Evolutionary conservation across 2,888 invertebrate genomes (phyloP), one percentile per base, ranked within the genome.

Genomic region (Pristionchus entomophagus): DNA sequence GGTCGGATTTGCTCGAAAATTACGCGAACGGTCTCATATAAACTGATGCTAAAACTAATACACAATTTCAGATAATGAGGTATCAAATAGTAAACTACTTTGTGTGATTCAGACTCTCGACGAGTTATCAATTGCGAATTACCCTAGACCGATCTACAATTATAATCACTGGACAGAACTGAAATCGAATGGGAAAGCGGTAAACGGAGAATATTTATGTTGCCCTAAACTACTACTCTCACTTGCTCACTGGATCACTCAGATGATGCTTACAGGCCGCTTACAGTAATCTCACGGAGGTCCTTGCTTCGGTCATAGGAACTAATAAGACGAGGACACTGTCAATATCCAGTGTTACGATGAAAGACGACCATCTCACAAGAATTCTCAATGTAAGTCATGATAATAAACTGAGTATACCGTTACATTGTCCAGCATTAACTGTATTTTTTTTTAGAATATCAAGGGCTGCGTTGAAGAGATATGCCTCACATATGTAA

Each of bases 401-500:
- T 65, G 6, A 22, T 12, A 26, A 49, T 32, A 14, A 26, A 78
- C 4, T 0, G 2, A 14, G 49, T 49, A 45, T 1, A 78, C 0
- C 49, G 26, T 41, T 41, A 17, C 26, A 29, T 0, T 0, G 26
- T 22, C 51, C n/a, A n/a, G n/a, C 2, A 6, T 59, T 5, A n/a
- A n/a, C n/a, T n/a, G 6, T n/a, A 10, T 38, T 22, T 69, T 3
- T 69, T 65, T 78, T n/a, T 49, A 78, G 78, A 8, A n/a, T n/a
- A 51, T 78, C 78, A 45, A 19, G 8, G 8, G 17, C 17, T 14
- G 17, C 49, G 78, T 32, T 3, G 78, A 78, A 32, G 78, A 78
- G n/a, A 29, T 78, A 6, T 78, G 49, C 78, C 45, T 78, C 49
- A 78, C 45, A 49, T 29, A 78, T 51, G 78, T 78, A 12, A 45